Percentiles rank a stretch among this genome's conserved stretches.
Conservation (phyloP, 2,888 invertebrate genomes). For the Anarsia innoxiella region DNA sequence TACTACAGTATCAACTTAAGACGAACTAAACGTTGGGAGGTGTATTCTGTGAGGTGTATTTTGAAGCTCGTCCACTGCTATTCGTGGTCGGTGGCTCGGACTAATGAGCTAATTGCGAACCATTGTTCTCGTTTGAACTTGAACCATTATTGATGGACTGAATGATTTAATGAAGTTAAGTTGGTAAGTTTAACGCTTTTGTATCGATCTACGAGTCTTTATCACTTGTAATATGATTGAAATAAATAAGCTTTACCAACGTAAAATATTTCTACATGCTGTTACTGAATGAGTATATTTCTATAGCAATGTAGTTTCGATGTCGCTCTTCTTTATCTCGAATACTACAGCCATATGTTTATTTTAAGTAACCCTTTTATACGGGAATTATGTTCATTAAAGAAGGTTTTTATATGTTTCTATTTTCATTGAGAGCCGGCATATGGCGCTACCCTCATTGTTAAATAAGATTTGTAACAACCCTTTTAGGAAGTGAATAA, state of each 20-base stretch:
- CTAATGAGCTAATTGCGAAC: constrained; percentile 10
- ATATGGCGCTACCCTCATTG: constrained; percentile 41
- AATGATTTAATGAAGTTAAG: constrained; percentile 26
- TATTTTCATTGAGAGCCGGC: constrained; percentile 45
- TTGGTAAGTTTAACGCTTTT: too few species aligned
- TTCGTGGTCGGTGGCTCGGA: neutral
- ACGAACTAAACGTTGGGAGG: constrained; percentile 21
- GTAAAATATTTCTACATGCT: too few species aligned
- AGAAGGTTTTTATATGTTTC: constrained; percentile 59
- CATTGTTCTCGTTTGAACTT: constrained; percentile 26
- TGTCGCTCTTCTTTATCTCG: too few species aligned
- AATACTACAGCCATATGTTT: constrained; percentile 45
- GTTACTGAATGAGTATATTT: too few species aligned
- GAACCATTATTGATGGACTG: constrained; percentile 35
- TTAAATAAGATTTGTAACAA: constrained; percentile 31
- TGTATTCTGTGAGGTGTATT: constrained; percentile 41
- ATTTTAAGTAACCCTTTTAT: constrained; percentile 72
- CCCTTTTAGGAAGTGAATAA: constrained; percentile 37
- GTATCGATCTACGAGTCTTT: too few species aligned
- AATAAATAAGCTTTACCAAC: too few species aligned
- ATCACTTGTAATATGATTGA: too few species aligned
- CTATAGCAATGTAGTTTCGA: too few species aligned
- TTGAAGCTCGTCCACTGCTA: too few species aligned
- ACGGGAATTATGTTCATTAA: constrained; percentile 71
- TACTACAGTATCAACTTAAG: constrained; percentile 25